Percentiles rank a stretch among this genome's conserved stretches.
Evolutionary conservation across 1,140 invertebrate species (phyloP).

Genomic region (Aphaenogaster rudis): DNA sequence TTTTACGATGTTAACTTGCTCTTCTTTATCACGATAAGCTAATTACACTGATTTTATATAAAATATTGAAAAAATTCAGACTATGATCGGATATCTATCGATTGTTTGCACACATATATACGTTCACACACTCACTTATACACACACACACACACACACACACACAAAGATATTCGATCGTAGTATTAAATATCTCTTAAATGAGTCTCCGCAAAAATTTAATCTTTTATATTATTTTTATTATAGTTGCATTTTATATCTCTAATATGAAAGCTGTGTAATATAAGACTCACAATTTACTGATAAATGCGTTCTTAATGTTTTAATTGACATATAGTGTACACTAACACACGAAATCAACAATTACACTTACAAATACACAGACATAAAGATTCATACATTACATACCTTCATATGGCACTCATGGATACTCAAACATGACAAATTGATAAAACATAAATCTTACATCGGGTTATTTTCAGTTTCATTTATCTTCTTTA

Average conservation of each 20-base stretch:
- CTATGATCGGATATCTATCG: constrained; percentile 9
- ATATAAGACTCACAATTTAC: neutral
- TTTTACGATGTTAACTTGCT: neutral
- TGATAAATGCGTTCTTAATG: constrained; percentile 16
- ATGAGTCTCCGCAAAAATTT: neutral
- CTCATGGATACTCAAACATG: constrained; percentile 27
- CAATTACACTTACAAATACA: constrained; percentile 70
- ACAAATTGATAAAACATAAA: constrained; percentile 52
- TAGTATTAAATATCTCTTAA: neutral
- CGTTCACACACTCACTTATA: neutral
- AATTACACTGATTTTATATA: constrained; percentile 23
- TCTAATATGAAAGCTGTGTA: neutral
- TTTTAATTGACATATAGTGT: neutral
- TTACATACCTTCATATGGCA: constrained; percentile 27
- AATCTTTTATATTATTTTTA: neutral
- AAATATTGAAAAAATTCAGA: neutral
- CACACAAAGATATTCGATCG: constrained; percentile 12
- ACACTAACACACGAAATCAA: constrained; percentile 57
- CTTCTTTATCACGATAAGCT: constrained; percentile 9
- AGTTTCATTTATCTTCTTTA: constrained; percentile 65
- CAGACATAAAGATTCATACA: constrained; percentile 53
- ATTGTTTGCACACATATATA: neutral
- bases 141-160: neutral
- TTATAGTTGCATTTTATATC: neutral
- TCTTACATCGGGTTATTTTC: constrained; percentile 68